Base-by-base conservation (phyloP, 2,113 vertebrate species). In the Paracanthobrama guichenoti region DNA sequence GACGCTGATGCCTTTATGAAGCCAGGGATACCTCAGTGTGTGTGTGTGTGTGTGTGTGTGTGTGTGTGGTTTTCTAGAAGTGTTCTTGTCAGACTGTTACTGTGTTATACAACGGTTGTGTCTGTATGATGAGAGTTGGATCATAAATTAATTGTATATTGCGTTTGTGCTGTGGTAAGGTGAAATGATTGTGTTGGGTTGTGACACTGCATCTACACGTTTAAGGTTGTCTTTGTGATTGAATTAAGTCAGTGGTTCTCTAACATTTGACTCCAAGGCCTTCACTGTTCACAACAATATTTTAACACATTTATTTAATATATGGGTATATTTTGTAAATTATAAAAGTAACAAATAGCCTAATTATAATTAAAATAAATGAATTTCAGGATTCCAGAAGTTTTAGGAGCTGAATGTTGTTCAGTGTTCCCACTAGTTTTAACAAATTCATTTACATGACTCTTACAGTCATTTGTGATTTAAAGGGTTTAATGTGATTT, bases 1-100 rank as follows among this genome's bases (percentile, higher is more conserved):
- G 57, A 85, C n/a, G 31, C 44, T 24, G 62, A 46, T 57, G 59
- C 66, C 53, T 74, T 75, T 39, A 87, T 53, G 46, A 84, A 14
- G 48, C 39, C 74, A 81, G 82, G 20, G 57, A 39, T 59, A 28
- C 79, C n/a, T 66, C 14, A 64, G 48, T 48, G 28, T 78, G 66
- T 28, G 46, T 14, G 16, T 22, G 35, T 59, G 46, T 46, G 26
- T 78, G 64, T 26, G 57, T 14, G n/a, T 46, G 11, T 60, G 48
- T 48, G 28, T 78, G 66, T 28, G 60, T 16, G 24, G 6, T 18
- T 78, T 72, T 72, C 42, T 72, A 46, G n/a, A 78, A n/a, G 16
- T 5, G 35, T 44, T 79, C 57, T 44, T 26, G 4, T 14, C 22
- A 79, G 35, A 2, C 14, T 26, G 6, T 78, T 78, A 44, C 42